Evolutionary conservation across 2,888 invertebrate genomes (phyloP).

Genomic region (Latrodectus hesperus): DNA sequence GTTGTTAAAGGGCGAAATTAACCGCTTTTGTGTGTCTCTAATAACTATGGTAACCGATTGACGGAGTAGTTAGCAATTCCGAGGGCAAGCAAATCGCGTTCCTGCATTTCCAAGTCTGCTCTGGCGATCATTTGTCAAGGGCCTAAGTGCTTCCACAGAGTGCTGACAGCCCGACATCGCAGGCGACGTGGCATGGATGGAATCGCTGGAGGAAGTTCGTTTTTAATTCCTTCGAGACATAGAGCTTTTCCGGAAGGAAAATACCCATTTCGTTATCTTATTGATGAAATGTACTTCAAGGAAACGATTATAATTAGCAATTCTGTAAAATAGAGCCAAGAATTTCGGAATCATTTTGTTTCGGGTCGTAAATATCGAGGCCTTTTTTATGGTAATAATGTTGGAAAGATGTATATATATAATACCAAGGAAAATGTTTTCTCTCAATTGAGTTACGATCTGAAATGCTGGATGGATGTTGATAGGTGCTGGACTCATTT

Average conservation of each 20-base stretch:
- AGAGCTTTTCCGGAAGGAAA: neutral
- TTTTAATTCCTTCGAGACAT: neutral
- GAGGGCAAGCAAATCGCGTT: slow-evolving; percentile 34
- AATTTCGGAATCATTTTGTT: no score
- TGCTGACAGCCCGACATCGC: slow-evolving; percentile 63
- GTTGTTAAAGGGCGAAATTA: slow-evolving; percentile 59
- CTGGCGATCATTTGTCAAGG: slow-evolving; percentile 51
- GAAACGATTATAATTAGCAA: no score
- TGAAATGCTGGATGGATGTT: no score
- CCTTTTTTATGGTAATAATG: no score
- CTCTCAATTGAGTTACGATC: no score
- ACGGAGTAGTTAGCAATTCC: slow-evolving; percentile 62
- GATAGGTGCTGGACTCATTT: no score
- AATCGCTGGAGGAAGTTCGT: neutral
- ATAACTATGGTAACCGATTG: slow-evolving; percentile 67
- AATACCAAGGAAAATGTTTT: no score
- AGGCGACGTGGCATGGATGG: slow-evolving; percentile 49
- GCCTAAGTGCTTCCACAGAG: slow-evolving; percentile 43
- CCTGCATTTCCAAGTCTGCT: slow-evolving; percentile 48
- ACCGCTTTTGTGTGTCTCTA: slow-evolving; percentile 52
- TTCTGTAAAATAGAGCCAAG: no score
- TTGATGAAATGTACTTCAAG: neutral
- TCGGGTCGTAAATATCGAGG: no score
- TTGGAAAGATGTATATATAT: no score
- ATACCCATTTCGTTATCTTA: neutral